These are phyloP conservation scores for Magallana nippona DNA, from an alignment of 2,888 invertebrate genomes.

Conservation along the genomic window DNA sequence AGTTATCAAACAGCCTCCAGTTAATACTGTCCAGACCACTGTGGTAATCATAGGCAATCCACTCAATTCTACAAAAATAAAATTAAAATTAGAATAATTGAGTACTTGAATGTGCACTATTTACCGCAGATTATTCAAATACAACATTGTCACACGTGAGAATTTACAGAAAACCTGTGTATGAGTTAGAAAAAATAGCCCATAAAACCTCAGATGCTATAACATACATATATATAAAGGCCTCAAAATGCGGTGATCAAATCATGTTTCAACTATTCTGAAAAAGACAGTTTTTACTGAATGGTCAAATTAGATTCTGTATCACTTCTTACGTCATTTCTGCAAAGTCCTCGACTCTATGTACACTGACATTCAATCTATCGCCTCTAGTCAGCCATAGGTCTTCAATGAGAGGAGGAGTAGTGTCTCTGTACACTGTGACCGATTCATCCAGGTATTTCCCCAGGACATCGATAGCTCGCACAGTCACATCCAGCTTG, in stretches of 20 bases:
- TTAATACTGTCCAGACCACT: conserved; percentile 56
- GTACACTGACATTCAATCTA: conserved; percentile 51
- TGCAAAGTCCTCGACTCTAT: conserved; percentile 51
- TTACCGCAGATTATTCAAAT: too few relatives aligned
- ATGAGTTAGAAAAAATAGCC: too few relatives aligned
- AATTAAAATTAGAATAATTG: background rate
- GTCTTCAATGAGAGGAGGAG: conserved; percentile 49
- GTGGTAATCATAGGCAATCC: conserved; percentile 57
- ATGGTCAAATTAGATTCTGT: background rate
- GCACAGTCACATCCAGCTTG: conserved; percentile 38
- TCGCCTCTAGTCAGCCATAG: conserved; percentile 51
- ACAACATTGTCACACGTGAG: too few relatives aligned
- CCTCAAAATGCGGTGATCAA: background rate
- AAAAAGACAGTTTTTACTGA: background rate
- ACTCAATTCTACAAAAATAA: conserved; percentile 54
- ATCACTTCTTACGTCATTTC: conserved; percentile 50
- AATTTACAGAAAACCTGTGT: too few relatives aligned
- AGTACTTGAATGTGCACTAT: too few relatives aligned
- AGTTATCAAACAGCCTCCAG: conserved; percentile 60
- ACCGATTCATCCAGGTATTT: conserved; percentile 41
- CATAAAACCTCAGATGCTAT: too few relatives aligned
- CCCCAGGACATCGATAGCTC: conserved; percentile 47
- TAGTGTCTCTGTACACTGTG: conserved; percentile 47
- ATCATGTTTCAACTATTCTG: background rate
- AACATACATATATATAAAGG: too few relatives aligned